Evolutionary conservation across 2,888 invertebrate species (phyloP), one percentile per base, ranked within the genome.

Genomic region (Eubasilissa splendida): DNA sequence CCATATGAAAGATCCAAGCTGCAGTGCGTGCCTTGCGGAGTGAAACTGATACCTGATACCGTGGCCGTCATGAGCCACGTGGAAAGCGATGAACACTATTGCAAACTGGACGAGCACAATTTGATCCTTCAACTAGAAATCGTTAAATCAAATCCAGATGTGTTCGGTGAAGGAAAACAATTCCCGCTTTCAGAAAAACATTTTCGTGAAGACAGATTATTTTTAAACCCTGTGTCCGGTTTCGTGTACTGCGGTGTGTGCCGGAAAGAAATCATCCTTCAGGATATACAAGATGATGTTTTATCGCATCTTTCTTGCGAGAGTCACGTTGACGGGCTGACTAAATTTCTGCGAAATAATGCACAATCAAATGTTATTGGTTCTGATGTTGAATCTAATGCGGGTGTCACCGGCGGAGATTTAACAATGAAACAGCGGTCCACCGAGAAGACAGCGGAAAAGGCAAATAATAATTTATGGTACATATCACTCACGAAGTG

Each of bases 181-280:
- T 73, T 56, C 33, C 56, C 71, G 12, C n/a, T 73, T 12, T 33
- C 71, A 7, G 12, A 22, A 8, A 12, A 56, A 10, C 56, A 73
- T 8, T 42, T 73, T 11, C 71, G 33, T 1, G 56, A 73, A 22
- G 31, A 56, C 42, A 58, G 56, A 14, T 8, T 73, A 8, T 73
- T 73, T 8, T 11, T 73, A 1, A 73, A 73, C 33, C 71, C 71
- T 4, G 71, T 73, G 10, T 54, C 58, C 7, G 71, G 56, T 4
- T 73, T 73, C 12, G 71, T 56, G 2, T 73, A 73, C n/a, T 73
- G 71, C 71, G 71, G 71, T 22, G 42, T 73, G 11, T 73, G 71
- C n/a, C 22, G 71, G 31, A 33, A 42, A 8, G 42, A 54, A n/a
- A 11, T 73, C 1, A 56, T n/a, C 8, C 31, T 73, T n/a, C 11